Percentiles rank a stretch among this genome's conserved stretches.
Evolutionary conservation across 2,888 invertebrate species (phyloP).

Genomic region (Liposcelis brunnea): DNA sequence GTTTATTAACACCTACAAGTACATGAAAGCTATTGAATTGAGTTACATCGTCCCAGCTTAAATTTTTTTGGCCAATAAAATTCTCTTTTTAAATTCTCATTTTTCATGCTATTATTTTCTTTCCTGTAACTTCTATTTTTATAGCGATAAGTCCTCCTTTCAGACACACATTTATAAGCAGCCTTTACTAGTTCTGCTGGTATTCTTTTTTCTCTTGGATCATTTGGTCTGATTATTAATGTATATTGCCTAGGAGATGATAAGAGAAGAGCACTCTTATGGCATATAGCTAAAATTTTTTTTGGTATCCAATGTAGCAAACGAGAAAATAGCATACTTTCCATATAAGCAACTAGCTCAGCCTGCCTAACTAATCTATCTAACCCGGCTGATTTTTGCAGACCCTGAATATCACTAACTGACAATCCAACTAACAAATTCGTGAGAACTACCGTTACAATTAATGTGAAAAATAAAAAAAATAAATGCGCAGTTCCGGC

Average conservation of each 20-base stretch:
- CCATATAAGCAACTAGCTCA: slow-evolving; percentile 62
- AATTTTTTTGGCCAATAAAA: not conserved
- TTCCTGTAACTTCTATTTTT: slow-evolving; percentile 34
- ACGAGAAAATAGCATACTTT: slow-evolving; percentile 65
- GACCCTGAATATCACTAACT: slow-evolving; percentile 61
- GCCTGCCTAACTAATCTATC: slow-evolving; percentile 67
- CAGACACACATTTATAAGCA: slow-evolving; percentile 56
- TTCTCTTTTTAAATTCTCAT: not conserved
- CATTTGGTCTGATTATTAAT: slow-evolving; percentile 62
- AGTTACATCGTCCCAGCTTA: not conserved
- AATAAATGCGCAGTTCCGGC: slow-evolving; percentile 50
- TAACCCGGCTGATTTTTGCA: slow-evolving; percentile 26
- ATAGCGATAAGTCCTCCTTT: slow-evolving; percentile 32
- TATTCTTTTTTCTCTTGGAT: slow-evolving; percentile 58
- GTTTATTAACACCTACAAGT: too few relatives aligned
- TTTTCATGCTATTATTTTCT: slow-evolving; percentile 16
- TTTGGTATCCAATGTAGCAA: slow-evolving; percentile 39
- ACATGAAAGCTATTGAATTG: too few relatives aligned
- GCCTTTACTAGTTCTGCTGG: slow-evolving; percentile 58
- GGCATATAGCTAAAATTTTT: slow-evolving; percentile 43
- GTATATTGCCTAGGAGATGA: slow-evolving; percentile 55
- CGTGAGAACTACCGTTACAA: slow-evolving; percentile 66
- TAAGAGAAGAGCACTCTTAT: slow-evolving; percentile 55
- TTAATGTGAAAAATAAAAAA: slow-evolving; percentile 56
- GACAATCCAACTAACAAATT: slow-evolving; percentile 72